These are phyloP conservation scores for Phrynosoma blainvillii DNA, from an alignment of 2,113 vertebrate genomes.

Conservation along the genomic window DNA sequence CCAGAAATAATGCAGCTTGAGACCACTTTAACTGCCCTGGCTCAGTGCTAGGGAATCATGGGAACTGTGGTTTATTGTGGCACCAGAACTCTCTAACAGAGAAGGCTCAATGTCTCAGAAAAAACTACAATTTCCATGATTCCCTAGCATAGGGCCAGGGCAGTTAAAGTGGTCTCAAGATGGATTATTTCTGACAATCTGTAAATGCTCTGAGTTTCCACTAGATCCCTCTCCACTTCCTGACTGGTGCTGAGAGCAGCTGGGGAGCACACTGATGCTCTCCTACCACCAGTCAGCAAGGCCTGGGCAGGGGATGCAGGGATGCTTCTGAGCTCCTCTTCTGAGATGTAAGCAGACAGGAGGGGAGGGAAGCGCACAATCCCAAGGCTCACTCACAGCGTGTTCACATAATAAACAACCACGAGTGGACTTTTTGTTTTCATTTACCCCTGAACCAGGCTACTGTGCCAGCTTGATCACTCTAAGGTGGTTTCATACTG, in stretches of 20 bases:
- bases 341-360: neutral
- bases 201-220: neutral
- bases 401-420: neutral
- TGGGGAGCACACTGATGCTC: neutral
- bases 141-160: too few species aligned
- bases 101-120: too few species aligned
- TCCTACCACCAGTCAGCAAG: neutral
- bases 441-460: neutral
- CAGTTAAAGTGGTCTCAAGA: too few species aligned
- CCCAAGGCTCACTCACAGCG: neutral
- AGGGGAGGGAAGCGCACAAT: neutral
- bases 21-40: too few species aligned
- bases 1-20: too few species aligned
- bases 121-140: too few species aligned
- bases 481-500: neutral
- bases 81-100: too few species aligned
- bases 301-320: neutral
- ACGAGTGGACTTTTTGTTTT: too few species aligned
- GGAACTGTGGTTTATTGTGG: too few species aligned
- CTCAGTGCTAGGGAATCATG: too few species aligned
- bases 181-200: too few species aligned
- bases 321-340: neutral
- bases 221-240: neutral
- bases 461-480: neutral
- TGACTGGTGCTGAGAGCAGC: neutral